Evolutionary conservation across 2,113 vertebrate genomes (phyloP), one percentile per base, ranked within the genome.

Genomic region (Bufo gargarizans): DNA sequence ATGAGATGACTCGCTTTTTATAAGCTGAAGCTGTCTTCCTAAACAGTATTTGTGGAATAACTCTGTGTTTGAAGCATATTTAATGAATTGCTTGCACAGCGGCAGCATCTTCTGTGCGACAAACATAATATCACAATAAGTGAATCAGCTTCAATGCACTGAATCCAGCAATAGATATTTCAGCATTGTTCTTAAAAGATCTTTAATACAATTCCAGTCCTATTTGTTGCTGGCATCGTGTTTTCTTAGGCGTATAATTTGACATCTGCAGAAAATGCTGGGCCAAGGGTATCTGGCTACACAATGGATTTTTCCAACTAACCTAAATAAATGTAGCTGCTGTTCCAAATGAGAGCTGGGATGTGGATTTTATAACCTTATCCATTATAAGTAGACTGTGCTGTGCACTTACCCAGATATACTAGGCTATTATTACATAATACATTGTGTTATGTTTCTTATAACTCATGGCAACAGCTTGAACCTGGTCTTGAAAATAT

Each of bases 391-490:
- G 50, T 20, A 56, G 69, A 45, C 12, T 13, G 17, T 76, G 69
- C 53, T 59, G 53, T 59, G 53, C 69, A 45, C 55, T 56, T 85
- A 76, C 33, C 71, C 69, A 76, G 84, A 74, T 45, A 85, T 47
- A 85, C 22, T 85, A 43, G 53, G 53, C 67, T 85, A 85, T 85
- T 85, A 85, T 76, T 74, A 49, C 33, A 59, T 47, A 85, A 85
- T 59, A 85, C 55, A 85, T 84, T 71, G 63, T 55, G 49, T 84
- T 84, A 67, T 71, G 82, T 47, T 22, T 71, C 65, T 71, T 84
- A 69, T 84, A 84, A 69, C 49, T 84, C 63, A 71, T 33, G 49
- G 20, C 16, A 71, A 53, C 69, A 50, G 49, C 63, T 84, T 65
- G 65, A 84, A 84, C 82, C 82, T 55, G 82, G 82, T 55, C 49